Evolutionary conservation across 2,113 vertebrate species (phyloP), one percentile per base, ranked within the genome.

Genomic region (Siniperca chuatsi): DNA sequence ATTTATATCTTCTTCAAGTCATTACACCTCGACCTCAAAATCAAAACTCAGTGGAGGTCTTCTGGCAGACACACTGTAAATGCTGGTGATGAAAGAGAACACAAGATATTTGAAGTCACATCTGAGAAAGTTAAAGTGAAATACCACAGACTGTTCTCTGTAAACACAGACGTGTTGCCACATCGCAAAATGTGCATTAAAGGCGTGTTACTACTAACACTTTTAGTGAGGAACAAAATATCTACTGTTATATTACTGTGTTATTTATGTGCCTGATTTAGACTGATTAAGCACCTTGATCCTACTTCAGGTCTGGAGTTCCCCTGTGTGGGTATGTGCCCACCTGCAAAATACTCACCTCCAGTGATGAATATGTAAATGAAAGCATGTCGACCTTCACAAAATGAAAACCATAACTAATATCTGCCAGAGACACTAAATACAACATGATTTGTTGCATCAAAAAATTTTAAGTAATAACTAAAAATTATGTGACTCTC

Each of bases 1-100:
- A 89, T 91, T 78, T 82, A 80, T 81, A 81, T 83, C 85, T 87
- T 90, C 69, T 79, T 78, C 55, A 78, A 90, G 64, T 90, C 79
- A 88, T 90, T 94, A 89, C 82, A 69, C 74, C 77, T 91, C 79
- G 61, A 87, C 88, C 88, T 87, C 87, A 90, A 60, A 86, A 86
- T 88, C 67, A 84, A 88, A 92, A 87, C 92, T 86, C 62, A 58
- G 82, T 25, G 74, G 81, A 84, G 78, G 84, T 88, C 83, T 60
- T 78, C 81, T 89, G 88, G 88, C 87, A 88, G 88, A 78, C 87
- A 46, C 61, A 12, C 74, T 77, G 84, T 68, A 40, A 76, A 76
- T 0, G 35, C 54, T 12, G 46, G 82, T 78, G 81, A 92, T 83
- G 82, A 92, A 69, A 83, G 79, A 82, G 74, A 82, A 80, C 52